These are phyloP conservation scores for Melospiza georgiana DNA, from an alignment of 2,113 vertebrate species.

Conservation along the genomic window DNA sequence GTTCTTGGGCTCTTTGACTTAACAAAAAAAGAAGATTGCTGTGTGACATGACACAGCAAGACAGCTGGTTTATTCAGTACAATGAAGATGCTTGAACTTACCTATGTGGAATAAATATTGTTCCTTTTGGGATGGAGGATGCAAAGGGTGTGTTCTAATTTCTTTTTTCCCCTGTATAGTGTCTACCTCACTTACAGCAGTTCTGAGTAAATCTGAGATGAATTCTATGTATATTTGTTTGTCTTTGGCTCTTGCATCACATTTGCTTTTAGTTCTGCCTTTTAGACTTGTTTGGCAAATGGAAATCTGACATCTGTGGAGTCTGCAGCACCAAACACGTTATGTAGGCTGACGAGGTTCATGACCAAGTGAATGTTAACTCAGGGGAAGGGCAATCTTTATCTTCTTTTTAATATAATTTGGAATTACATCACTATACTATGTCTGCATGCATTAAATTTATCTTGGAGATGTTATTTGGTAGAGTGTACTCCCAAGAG, in stretches of 20 bases:
- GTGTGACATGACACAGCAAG: neutral
- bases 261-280: conserved; percentile 30
- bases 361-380: neutral
- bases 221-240: neutral
- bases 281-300: conserved; percentile 6
- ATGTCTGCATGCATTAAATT: conserved; percentile 14
- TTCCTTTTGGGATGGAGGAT: neutral
- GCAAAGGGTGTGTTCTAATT: neutral
- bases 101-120: neutral
- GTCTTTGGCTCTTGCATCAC: conserved; percentile 3
- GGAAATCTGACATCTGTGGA: conserved; percentile 32
- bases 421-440: conserved; percentile 23
- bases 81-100: neutral
- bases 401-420: neutral
- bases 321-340: neutral
- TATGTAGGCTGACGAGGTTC: neutral
- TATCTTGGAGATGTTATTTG: conserved; percentile 15
- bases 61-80: neutral
- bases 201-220: neutral
- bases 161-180: neutral
- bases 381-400: neutral
- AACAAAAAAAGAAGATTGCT: neutral
- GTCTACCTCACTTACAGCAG: neutral
- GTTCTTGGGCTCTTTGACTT: neutral
- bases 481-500: neutral